Evolutionary conservation across 2,797 vertebrate species (phyloP), one percentile per base, ranked within the genome.

Genomic region (Anguilla marmorata): DNA sequence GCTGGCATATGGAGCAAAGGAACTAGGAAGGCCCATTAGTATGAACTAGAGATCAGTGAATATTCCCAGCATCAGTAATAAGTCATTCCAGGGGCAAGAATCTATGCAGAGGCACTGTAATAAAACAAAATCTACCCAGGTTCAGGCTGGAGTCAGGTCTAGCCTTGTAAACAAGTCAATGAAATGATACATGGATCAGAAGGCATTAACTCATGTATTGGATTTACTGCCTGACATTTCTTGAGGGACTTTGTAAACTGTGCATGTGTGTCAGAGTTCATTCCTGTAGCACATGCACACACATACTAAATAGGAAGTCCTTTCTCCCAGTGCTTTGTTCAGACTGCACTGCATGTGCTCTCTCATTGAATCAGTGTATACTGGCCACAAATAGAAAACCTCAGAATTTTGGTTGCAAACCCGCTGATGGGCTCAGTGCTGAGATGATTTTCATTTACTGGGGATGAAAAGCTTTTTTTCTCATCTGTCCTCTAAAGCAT

Each of bases 111-210:
- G 74, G 33, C 30, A 19, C 37, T 76, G 74, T 0, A 41, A 41
- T n/a, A 76, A n/a, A 37, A 33, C 33, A 3, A 30, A 27, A 33
- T 9, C 27, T 3, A 21, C 12, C 1, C 30, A 30, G 27, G 69
- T 2, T 76, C 8, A 74, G 27, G 85, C 85, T 33, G 11, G n/a
- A 27, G 24, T 69, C n/a, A 88, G 82, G 85, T 90, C 90, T 92
- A 90, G 87, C 54, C 80, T 60, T 27, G 83, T 88, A 90, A 90
- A 90, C 90, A 89, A 89, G 90, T 93, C 89, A 93, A 86, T 89
- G 89, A 94, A 95, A 95, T 93, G 94, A 93, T 90, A 89, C 91
- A 94, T 92, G 93, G 94, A 95, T 94, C 86, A 74, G 89, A 85
- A 21, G 19, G 69, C 56, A 66, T 88, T 66, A 87, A 93, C 91